A percentile compares a stretch with the other conserved stretches of the same genome.
Conservation (phyloP, 2,113 vertebrate species). For the Malaclemys terrapin region DNA sequence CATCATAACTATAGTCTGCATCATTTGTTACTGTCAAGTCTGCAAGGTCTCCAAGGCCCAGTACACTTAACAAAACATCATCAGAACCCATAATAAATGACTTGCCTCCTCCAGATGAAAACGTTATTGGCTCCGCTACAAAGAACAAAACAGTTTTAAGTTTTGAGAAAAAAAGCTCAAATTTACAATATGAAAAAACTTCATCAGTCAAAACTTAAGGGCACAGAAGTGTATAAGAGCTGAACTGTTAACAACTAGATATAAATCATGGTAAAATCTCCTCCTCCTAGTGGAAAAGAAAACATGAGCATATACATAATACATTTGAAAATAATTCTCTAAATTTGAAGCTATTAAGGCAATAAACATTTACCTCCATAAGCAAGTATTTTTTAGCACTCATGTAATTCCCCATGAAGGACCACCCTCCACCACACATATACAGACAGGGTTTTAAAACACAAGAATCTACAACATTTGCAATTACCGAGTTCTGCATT, state of each 20-base stretch:
- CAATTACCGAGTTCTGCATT: background rate
- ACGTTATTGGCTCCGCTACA: conserved; percentile 94
- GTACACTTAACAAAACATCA: conserved; percentile 95
- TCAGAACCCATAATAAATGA: conserved; percentile 98
- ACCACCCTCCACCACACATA: background rate
- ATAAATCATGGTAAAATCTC: background rate
- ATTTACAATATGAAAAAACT: conserved; percentile 14
- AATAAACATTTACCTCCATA: background rate
- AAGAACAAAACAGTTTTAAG: conserved; percentile 82
- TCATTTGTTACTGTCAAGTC: conserved; percentile 99
- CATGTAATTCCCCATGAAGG: background rate
- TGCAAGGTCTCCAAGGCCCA: conserved; percentile 97
- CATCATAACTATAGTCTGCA: conserved; percentile 98
- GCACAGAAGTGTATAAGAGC: conserved; percentile 35
- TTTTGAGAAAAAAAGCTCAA: conserved; percentile 68
- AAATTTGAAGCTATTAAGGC: background rate
- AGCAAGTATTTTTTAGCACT: background rate
- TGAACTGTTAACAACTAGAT: background rate
- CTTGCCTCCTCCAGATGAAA: conserved; percentile 93
- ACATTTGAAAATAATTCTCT: background rate
- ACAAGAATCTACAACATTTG: background rate
- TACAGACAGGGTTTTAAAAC: background rate
- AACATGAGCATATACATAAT: conserved; percentile 17
- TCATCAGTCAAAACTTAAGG: conserved; percentile 45
- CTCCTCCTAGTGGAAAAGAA: background rate